These are phyloP conservation scores for Cepphus grylle DNA, from an alignment of 2,113 vertebrate species.

Conservation along the genomic window DNA sequence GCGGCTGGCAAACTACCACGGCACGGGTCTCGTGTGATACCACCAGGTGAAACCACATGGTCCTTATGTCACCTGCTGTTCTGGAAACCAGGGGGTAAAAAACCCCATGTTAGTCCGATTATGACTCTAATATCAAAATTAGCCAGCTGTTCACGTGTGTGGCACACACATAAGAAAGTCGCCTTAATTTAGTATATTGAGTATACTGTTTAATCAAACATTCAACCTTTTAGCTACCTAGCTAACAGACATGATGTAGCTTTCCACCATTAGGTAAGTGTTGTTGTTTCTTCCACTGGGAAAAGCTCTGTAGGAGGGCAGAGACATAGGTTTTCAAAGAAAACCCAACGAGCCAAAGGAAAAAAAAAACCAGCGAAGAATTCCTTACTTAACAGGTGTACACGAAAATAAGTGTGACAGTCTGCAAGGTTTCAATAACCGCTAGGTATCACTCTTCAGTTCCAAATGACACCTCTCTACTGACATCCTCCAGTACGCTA, in stretches of 20 bases:
- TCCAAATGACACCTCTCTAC: neutral
- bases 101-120: neutral
- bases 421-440: neutral
- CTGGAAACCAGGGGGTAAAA: neutral
- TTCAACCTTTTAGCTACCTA: neutral
- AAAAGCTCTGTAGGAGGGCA: neutral
- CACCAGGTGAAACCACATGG: neutral
- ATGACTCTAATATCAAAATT: neutral
- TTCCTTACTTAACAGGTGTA: neutral
- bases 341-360: neutral
- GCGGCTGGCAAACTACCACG: neutral
- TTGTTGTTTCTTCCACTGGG: neutral
- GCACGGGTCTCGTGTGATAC: neutral
- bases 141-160: neutral
- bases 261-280: neutral
- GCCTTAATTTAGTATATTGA: neutral
- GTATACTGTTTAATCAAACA: neutral
- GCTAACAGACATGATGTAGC: neutral
- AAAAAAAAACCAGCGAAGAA: neutral
- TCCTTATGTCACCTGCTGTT: neutral
- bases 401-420: neutral
- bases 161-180: neutral
- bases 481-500: accelerated
- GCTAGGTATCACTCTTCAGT: neutral
- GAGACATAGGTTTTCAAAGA: neutral